Base-by-base conservation (phyloP, 2,888 invertebrate genomes). In the Abrostola triplasia region DNA sequence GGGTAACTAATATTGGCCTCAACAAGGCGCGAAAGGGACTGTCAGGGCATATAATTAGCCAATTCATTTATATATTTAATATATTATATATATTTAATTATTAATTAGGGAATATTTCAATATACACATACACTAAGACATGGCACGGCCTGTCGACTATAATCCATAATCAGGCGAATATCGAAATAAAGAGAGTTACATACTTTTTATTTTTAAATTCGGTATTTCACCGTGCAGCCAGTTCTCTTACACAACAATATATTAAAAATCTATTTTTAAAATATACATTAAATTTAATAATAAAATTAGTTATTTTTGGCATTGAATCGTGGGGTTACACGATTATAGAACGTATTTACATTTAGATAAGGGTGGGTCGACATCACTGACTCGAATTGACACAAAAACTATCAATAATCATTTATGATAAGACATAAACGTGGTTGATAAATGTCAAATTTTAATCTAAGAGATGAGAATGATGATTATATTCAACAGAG, bases 171-270 rank as follows among this genome's bases (percentile, higher is more conserved):
- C 76, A 81, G 80, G 73, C 81, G 70, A 76, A 72, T 70, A 64
- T 71, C 60, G 67, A 81, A 80, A 77, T 60, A 50, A 67, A 73
- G 67, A 58, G 48, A 78, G 68, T 67, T 63, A 67, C 52, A 62
- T 64, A 49, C 57, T 61, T 55, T 55, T 42, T 50, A 59, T 73
- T 65, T 67, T 78, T 79, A 63, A 79, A 84, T 86, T 92, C 92
- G 92, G 91, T 92, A 92, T 91, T 92, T 88, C 93, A 90, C 89
- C 89, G 90, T 90, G 93, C 93, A 88, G 79, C 84, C 84, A 84
- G 83, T 84, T 84, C 73, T 81, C 77, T 80, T 82, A 81, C 73
- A 70, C 77, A 70, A 79, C 77, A 82, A 79, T 80, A 79, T 69
- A 83, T 77, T 79, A 80, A 81, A 82, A 84, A 74, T 73, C 85